phyloP scores from a whole-genome alignment of 2,113 vertebrate species.

The Siniperca chuatsi region DNA sequence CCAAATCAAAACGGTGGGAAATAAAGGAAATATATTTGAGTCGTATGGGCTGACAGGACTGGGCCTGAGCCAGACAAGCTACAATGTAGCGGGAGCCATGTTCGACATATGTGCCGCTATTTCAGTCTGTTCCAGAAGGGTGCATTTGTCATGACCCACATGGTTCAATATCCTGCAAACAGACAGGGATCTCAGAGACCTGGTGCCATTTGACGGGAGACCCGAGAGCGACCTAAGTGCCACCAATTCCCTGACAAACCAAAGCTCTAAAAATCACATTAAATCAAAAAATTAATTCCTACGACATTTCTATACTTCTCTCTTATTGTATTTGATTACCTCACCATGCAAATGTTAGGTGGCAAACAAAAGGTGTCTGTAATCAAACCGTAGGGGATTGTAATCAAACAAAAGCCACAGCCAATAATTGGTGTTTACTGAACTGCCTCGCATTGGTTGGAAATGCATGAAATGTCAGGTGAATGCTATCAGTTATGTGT shows the following conservation, averaged over 20 bases:
- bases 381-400: constrained; percentile 45
- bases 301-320: constrained; percentile 12
- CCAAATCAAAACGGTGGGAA: constrained; percentile 62
- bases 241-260: constrained; percentile 9
- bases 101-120: constrained; percentile 75
- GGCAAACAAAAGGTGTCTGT: constrained; percentile 37
- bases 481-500: constrained; percentile 31
- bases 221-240: not conserved
- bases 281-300: constrained; percentile 3
- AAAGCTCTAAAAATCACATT: not conserved
- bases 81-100: constrained; percentile 39
- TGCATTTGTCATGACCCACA: constrained; percentile 65
- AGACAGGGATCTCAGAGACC: constrained; percentile 42
- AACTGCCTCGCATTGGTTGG: constrained; percentile 19
- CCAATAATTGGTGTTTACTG: constrained; percentile 45
- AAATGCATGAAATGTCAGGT: constrained; percentile 38
- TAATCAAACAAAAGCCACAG: constrained; percentile 56
- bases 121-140: constrained; percentile 57
- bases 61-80: constrained; percentile 49
- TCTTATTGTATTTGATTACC: constrained; percentile 42
- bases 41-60: constrained; percentile 47
- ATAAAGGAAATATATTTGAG: constrained; percentile 61
- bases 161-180: constrained; percentile 39
- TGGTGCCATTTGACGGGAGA: constrained; percentile 38
- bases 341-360: constrained; percentile 38